Percentiles rank a stretch among this genome's conserved stretches.
Conservation (phyloP, 2,888 invertebrate genomes). For the Pyrocoelia pectoralis region DNA sequence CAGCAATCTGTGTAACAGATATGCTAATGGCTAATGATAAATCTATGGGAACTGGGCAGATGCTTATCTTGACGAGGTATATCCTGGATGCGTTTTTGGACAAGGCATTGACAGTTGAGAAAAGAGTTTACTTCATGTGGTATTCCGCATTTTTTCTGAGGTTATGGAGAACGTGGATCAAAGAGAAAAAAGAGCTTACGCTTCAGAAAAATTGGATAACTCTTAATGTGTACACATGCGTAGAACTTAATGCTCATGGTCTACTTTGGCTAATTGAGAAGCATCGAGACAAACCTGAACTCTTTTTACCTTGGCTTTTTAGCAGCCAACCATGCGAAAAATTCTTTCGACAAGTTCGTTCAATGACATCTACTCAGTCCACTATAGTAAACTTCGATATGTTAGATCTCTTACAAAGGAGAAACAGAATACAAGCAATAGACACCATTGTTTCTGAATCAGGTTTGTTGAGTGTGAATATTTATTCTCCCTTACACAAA, state of each 20-base stretch:
- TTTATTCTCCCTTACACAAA: background rate
- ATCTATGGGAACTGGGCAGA: constrained; percentile 6
- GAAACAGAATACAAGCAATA: background rate
- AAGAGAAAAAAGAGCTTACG: background rate
- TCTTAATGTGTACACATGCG: background rate
- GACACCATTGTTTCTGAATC: background rate
- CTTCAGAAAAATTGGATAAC: background rate
- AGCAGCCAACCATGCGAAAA: constrained; percentile 27
- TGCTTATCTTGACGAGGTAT: constrained; percentile 15
- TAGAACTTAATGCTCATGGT: background rate
- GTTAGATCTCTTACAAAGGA: background rate
- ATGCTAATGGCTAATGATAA: constrained; percentile 5
- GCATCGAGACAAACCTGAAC: background rate
- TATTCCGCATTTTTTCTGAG: background rate
- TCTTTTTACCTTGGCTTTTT: background rate
- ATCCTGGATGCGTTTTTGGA: constrained; percentile 18
- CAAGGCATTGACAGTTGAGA: constrained; percentile 8
- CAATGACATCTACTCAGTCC: constrained; percentile 27
- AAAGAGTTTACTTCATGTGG: constrained; percentile 14
- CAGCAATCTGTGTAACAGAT: background rate
- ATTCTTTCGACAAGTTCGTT: constrained; percentile 25
- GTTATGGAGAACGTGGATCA: background rate
- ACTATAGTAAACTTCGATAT: background rate
- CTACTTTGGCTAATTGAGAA: constrained; percentile 12
- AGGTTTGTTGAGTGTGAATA: background rate